Evolutionary conservation across 2,113 vertebrate species (phyloP), one percentile per base, ranked within the genome.

Genomic region (Esox niger): DNA sequence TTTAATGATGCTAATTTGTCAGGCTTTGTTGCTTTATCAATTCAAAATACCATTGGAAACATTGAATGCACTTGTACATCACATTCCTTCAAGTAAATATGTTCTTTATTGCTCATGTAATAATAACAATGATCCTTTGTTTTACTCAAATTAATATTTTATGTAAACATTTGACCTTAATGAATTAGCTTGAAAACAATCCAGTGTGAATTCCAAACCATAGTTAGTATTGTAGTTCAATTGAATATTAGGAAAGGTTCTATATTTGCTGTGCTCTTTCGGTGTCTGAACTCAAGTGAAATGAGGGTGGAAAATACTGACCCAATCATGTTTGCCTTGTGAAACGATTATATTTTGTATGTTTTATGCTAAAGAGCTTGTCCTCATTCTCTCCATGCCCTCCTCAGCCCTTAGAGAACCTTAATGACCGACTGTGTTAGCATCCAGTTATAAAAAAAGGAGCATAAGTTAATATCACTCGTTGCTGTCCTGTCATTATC

Each of bases 1-100:
- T 7, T 79, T 73, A 83, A 80, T 83, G 86, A 84, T 77, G 76
- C 81, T 81, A 63, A 29, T 66, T 27, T 70, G 66, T 74, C 66
- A 68, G 66, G 71, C 75, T 77, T 62, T 38, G 47, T 68, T 64
- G 31, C 46, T 75, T 2, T 66, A 79, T 76, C 8, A 46, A 68
- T 76, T 69, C 75, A 77, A 27, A 69, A 62, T 63, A 82, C 10
- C 55, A 49, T 77, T 58, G 79, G 78, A 29, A 82, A 73, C 74
- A 57, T 71, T 66, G 2, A 30, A 6, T 13, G 55, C 61, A 78
- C 68, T 86, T 80, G 66, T 70, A 58, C 65, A 76, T 81, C 30
- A 72, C 81, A 79, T 88, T 88, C 75, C 82, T 82, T 77, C 66
- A 71, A 82, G 73, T 84, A 71, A 83, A 79, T 83, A n/a, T n/a